These are phyloP conservation scores for Lordiphosa andalusiaca DNA, from an alignment of 2,888 invertebrate species.

Conservation along the genomic window DNA sequence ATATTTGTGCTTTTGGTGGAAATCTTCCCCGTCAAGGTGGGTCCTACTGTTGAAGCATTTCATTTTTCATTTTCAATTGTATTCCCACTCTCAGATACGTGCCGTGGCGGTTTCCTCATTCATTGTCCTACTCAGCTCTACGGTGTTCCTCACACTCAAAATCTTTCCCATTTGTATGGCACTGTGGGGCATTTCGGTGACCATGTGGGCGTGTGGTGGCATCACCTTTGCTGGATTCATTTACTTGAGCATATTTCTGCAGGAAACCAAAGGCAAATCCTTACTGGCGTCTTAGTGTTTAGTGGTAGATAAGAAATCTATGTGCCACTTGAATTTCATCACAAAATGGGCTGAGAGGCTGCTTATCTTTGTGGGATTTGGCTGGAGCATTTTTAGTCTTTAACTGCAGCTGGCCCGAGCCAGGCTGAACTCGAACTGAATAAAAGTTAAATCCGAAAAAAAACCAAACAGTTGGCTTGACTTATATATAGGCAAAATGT, in stretches of 20 bases:
- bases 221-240: conserved; percentile 53
- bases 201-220: conserved; percentile 65
- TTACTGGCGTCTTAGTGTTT: conserved; percentile 41
- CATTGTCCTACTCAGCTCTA: conserved; percentile 51
- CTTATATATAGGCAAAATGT: conserved; percentile 32
- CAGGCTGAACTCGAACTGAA: conserved; percentile 2
- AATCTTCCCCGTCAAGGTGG: conserved; percentile 71
- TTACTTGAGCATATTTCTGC: conserved; percentile 56
- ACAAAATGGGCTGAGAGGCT: neutral
- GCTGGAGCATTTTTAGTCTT: conserved; percentile 22
- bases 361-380: conserved; percentile 17
- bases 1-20: conserved; percentile 72
- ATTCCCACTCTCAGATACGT: conserved; percentile 60
- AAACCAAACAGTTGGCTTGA: neutral
- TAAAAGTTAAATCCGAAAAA: too few species aligned
- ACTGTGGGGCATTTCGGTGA: conserved; percentile 50
- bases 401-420: conserved; percentile 6
- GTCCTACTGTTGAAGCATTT: neutral
- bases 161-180: conserved; percentile 64
- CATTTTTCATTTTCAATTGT: too few species aligned
- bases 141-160: conserved; percentile 58
- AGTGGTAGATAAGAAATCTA: conserved; percentile 17
- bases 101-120: conserved; percentile 52
- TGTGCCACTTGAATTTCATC: neutral
- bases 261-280: conserved; percentile 74